Evolutionary conservation across 2,888 invertebrate species (phyloP), one percentile per base, ranked within the genome.

Genomic region (Homarus gammarus): DNA sequence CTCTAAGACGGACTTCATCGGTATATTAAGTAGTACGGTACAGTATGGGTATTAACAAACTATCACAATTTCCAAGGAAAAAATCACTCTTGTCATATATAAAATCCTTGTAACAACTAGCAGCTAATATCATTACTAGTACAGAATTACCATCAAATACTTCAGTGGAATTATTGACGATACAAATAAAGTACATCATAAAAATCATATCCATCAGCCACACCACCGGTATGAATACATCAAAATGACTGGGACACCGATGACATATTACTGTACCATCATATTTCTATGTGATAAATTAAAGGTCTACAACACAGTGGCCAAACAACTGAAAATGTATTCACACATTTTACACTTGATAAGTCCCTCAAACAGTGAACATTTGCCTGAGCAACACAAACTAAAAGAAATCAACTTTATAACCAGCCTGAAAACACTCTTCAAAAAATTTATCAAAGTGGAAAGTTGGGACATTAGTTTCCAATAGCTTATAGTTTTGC

Each of bases 91-190:
- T 27, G 27, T 27, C 27, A 27, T 22, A 64, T 64, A 64, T 27
- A 64, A 64, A 64, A 64, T 64, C 27, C 12, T 64, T 64, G 44
- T 44, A 44, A 8, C 44, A 8, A 44, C 44, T 64, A 12, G 6
- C 22, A 56, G 56, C 64, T 64, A 64, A 64, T 64, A 64, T 64
- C 64, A 64, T 22, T 64, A 64, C 64, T 64, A 64, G 64, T 64
- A 64, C n/a, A 22, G 3, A 64, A 64, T 27, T 64, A 27, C n/a
- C 64, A 64, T 64, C 64, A n/a, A 64, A 64, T 64, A 12, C 27
- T 64, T 8, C 8, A 5, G 6, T 27, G 27, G 27, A 64, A n/a
- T 12, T 64, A n/a, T 2, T 64, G 18, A 64, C 64, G 64, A 5
- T 64, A 64, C 31, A 27, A 64, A 64, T 27, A 27, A 22, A 64